Evolutionary conservation across 2,888 invertebrate species (phyloP), one percentile per base, ranked within the genome.

Genomic region (Isoperla grammatica): DNA sequence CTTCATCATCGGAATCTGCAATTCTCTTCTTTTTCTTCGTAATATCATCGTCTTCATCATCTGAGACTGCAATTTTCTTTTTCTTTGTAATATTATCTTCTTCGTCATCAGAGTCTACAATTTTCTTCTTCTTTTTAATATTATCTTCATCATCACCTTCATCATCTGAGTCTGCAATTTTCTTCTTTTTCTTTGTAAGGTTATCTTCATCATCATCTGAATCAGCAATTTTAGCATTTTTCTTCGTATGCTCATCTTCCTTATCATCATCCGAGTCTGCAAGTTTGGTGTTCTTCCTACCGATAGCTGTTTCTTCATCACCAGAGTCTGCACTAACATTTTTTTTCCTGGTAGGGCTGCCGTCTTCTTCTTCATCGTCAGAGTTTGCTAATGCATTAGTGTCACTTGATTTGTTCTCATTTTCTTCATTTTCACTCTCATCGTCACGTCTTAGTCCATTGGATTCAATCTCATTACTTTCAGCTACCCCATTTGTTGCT

Each of bases 1-100:
- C 75, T 67, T 79, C 79, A 68, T 78, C 79, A 61, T 85, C 85
- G 0, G 84, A 84, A 67, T 84, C 84, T 1, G 82, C 82, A 23
- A 80, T 68, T 43, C 71, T 70, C 59, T 72, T 70, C 63, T 72
- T 73, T 64, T 74, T 75, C 57, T 73, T 73, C 53, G 59, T 71
- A 15, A 66, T 61, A 65, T 15, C 62, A 13, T 62, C 64, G n/a
- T n/a, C n/a, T 59, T 72, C 73, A 70, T 70, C 69, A 68, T 63
- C 72, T 69, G 63, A 73, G 61, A 70, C 67, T 37, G 65, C 64
- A 37, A 65, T 2, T 69, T 69, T 45, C 57, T 15, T 56, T 29
- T 65, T 62, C 68, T 71, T 64, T 40, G 46, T 48, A 8, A 23
- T 46, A 45, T 65, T 62, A 12, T 64, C 62, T 66, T 69, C 61